Conservation (phyloP, 2,113 vertebrate species). For the Bothrops jararaca region DNA sequence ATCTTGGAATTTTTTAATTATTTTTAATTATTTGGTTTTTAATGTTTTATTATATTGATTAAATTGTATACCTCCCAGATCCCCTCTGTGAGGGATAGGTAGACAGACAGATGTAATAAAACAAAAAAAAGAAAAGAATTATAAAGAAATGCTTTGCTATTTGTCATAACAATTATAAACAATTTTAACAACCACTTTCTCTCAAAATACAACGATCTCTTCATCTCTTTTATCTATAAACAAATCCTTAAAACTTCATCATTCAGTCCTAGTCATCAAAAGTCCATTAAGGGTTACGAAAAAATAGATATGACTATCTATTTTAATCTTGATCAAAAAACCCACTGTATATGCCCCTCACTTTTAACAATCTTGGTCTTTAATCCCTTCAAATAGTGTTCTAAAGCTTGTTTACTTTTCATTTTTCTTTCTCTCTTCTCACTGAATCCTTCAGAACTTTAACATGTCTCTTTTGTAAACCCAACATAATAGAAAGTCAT, state of each 20-base stretch:
- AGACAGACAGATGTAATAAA: neutral
- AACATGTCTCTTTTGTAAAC: too few relatives aligned
- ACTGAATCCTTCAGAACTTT: too few relatives aligned
- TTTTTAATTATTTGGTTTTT: neutral
- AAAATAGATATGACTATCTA: neutral
- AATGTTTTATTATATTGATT: neutral
- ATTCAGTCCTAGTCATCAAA: neutral
- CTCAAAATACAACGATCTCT: neutral
- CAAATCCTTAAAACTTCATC: neutral
- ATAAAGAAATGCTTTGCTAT: neutral
- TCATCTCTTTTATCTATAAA: neutral
- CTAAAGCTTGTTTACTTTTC: neutral
- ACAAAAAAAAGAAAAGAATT: neutral
- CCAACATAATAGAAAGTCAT: too few relatives aligned
- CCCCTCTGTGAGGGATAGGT: neutral
- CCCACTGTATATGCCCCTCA: neutral
- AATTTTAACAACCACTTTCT: neutral
- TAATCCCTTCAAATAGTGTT: neutral
- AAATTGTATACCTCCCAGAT: neutral
- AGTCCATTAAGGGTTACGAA: neutral
- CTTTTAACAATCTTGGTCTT: neutral
- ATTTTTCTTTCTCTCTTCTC: neutral
- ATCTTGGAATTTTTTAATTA: neutral
- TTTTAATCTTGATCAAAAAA: neutral
- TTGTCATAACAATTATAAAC: neutral